Conservation (phyloP, 2,797 vertebrate genomes). For the Scolopax bukidnonensis region DNA sequence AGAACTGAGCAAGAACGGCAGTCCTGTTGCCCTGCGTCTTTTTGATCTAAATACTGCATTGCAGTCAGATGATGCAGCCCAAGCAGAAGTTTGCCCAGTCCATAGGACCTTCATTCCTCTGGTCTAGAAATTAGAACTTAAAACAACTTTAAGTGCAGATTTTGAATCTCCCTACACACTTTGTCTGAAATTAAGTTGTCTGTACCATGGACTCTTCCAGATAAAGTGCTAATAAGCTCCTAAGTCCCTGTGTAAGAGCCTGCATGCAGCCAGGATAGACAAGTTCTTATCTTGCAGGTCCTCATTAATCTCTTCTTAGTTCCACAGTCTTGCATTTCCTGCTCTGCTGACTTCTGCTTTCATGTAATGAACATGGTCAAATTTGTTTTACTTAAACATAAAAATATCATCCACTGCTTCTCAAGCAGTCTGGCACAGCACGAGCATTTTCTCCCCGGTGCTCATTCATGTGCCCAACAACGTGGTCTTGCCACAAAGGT, state of each 20-base stretch:
- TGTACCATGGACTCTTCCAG: neutral
- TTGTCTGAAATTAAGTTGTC: neutral
- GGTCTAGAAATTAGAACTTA: neutral
- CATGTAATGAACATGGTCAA: neutral
- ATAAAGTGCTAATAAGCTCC: neutral
- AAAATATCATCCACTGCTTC: neutral
- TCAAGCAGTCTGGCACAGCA: neutral
- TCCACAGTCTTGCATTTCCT: neutral
- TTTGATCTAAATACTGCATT: neutral
- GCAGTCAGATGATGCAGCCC: neutral
- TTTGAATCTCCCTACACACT: neutral
- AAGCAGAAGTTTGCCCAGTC: neutral
- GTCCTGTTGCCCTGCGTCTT: neutral
- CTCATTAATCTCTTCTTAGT: neutral
- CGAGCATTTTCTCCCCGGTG: rapidly evolving
- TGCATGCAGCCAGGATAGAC: neutral
- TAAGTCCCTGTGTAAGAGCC: neutral
- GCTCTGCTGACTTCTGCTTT: neutral
- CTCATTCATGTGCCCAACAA: too few relatives aligned
- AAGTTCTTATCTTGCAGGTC: neutral
- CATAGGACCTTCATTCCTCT: neutral
- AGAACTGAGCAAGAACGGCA: neutral
- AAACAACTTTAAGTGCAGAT: neutral
- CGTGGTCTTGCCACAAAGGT: neutral
- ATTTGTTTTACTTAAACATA: neutral